Evolutionary conservation across 2,888 invertebrate species (phyloP), one percentile per base, ranked within the genome.

Genomic region (Melikaiella ostensackeni): DNA sequence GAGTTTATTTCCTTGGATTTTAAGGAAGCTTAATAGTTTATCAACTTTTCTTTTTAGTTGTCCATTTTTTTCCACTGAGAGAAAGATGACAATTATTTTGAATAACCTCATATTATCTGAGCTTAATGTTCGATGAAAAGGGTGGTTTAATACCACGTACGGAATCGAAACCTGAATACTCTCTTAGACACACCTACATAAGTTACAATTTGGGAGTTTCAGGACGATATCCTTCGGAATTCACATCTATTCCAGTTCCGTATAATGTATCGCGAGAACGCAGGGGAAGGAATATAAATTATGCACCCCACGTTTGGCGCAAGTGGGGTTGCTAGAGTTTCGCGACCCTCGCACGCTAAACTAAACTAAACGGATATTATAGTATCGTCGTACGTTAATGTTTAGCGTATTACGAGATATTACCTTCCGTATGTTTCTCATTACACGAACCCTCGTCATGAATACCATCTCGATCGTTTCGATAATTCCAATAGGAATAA

Each of bases 361-460:
- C 88, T 87, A 87, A 89, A 90, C 87, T 88, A 86, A 85, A 87
- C 89, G 88, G 88, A 88, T 90, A 91, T 91, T 90, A 90, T 88
- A 87, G 86, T 89, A 89, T 88, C 87, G 88, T 86, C 83, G 86
- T 83, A 80, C 81, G 87, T 90, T 90, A 90, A 90, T 89, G 89
- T 88, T 86, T 87, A 85, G 86, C 85, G 88, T 86, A 88, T 89
- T 88, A 88, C 88, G 87, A 88, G 90, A 89, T 89, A 90, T 89
- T 86, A 85, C 85, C 80, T 77, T 86, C 89, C 90, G 89, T 90
- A 90, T 91, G 90, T 87, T 89, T 78, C 85, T 84, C 84, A 88
- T 89, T 88, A 87, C 78, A 30, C 30, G 30, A 27, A 50, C n/a
- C 70, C 19, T n/a, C 21, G 24, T 24, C 63, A 75, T 76, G 77